Percentiles rank a stretch among this genome's conserved stretches.
Evolutionary conservation across 2,113 vertebrate species (phyloP).

Genomic region (Seriola aureovittata): DNA sequence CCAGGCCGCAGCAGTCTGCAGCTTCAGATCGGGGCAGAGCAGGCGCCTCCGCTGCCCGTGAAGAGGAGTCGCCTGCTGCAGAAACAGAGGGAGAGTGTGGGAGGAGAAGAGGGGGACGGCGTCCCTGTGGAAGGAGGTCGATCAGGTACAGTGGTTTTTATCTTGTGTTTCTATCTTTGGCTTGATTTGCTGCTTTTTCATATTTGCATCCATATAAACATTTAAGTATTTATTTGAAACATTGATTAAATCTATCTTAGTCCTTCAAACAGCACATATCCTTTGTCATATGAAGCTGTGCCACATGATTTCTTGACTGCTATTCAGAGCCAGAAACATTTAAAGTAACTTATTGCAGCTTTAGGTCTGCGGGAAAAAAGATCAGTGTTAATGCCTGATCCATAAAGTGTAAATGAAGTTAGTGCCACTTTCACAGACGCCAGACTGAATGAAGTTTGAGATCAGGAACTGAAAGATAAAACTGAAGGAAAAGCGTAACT

Average conservation of each 20-base stretch:
- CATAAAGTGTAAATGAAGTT: too few species aligned
- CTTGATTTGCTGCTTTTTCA: not conserved
- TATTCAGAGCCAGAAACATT: too few species aligned
- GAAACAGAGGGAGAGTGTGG: not conserved
- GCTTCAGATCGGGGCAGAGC: not conserved
- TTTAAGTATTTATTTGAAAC: too few species aligned
- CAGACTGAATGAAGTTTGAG: too few species aligned
- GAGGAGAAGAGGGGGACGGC: constrained; percentile 34
- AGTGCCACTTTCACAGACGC: too few species aligned
- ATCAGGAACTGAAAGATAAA: too few species aligned
- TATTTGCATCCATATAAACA: too few species aligned
- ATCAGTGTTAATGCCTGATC: not conserved
- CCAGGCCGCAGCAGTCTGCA: constrained; percentile 7
- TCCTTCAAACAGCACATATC: too few species aligned
- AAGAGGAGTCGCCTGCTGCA: constrained; percentile 61
- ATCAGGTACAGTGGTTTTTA: constrained; percentile 74
- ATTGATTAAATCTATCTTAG: too few species aligned
- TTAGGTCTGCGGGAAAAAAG: not conserved
- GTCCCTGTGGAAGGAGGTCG: constrained; percentile 51
- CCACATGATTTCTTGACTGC: too few species aligned
- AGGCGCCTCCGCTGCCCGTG: constrained; percentile 72
- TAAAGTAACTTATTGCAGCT: not conserved
- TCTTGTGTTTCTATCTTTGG: not conserved
- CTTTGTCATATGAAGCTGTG: too few species aligned
- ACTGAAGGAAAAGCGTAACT: too few species aligned